These are phyloP conservation scores for Drosophila yakuba DNA, from an alignment of 1,140 invertebrate genomes.

Conservation along the genomic window DNA sequence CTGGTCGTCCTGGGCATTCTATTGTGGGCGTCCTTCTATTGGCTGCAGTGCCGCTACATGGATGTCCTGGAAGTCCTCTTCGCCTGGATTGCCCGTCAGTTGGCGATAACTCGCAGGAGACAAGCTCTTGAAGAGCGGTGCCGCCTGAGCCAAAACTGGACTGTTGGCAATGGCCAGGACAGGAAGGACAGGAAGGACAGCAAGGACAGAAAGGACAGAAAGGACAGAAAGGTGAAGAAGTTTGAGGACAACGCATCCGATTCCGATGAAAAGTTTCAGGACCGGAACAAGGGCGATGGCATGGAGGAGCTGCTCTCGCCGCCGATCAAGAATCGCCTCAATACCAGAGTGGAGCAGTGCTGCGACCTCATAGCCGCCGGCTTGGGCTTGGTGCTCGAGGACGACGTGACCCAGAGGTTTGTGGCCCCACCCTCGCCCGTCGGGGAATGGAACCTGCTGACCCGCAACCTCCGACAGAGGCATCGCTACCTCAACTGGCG, in stretches of 20 bases:
- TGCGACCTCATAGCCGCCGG: constrained; percentile 36
- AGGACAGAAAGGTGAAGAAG: too few relatives aligned
- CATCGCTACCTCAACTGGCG: constrained; percentile 30
- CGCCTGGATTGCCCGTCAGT: constrained; percentile 17
- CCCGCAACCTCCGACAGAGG: constrained; percentile 43
- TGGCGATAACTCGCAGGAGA: not conserved
- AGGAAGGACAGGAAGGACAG: not conserved
- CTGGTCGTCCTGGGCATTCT: not conserved
- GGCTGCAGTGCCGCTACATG: constrained; percentile 25
- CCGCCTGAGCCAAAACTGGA: not conserved
- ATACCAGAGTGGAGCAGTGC: constrained; percentile 34
- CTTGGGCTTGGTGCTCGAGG: constrained; percentile 53
- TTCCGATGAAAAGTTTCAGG: too few relatives aligned
- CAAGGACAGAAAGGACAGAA: not conserved
- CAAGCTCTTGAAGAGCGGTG: not conserved
- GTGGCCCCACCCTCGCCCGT: constrained; percentile 20
- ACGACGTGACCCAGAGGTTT: constrained; percentile 61
- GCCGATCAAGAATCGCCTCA: constrained; percentile 24
- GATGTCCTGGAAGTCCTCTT: constrained; percentile 39
- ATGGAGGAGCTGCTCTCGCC: not conserved
- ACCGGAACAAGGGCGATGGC: not conserved
- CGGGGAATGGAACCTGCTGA: constrained; percentile 58
- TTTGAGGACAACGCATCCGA: too few relatives aligned
- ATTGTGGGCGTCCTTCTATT: constrained; percentile 16
- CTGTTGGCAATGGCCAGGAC: not conserved